Percentiles rank a stretch among this genome's conserved stretches.
phyloP scores from a whole-genome alignment of 2,888 invertebrate species.

The Cerceris rybyensis region DNA sequence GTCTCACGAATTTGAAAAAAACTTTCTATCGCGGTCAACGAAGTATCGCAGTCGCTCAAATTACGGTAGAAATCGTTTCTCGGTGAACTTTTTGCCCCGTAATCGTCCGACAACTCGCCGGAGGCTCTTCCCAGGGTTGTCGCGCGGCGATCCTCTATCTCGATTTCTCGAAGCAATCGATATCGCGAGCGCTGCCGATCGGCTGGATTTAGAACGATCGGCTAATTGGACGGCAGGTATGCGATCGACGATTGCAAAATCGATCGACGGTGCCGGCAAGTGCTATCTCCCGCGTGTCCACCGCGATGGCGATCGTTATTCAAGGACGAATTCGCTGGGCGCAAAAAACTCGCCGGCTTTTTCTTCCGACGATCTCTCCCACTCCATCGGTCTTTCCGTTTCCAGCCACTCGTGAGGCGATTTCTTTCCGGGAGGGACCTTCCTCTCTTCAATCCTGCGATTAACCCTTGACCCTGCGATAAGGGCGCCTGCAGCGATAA shows the following conservation, averaged over 20 bases:
- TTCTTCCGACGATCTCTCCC: neutral
- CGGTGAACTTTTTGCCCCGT: no score
- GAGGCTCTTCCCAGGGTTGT: no score
- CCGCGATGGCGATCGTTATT: constrained; percentile 51
- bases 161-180: neutral
- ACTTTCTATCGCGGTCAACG: no score
- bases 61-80: no score
- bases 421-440: neutral
- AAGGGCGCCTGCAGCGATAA: neutral
- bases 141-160: neutral
- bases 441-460: constrained; percentile 7
- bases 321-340: constrained; percentile 61
- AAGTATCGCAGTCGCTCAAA: no score
- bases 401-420: neutral
- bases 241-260: constrained; percentile 68
- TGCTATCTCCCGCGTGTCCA: constrained; percentile 38
- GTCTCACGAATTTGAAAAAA: no score
- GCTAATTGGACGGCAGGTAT: constrained; percentile 65
- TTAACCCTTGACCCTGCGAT: constrained; percentile 1
- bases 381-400: constrained; percentile 7
- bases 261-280: constrained; percentile 42
- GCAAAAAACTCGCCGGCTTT: constrained; percentile 45
- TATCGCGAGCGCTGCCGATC: constrained; percentile 43
- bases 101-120: no score
- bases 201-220: constrained; percentile 55